Conservation (phyloP, 2,888 invertebrate species). For the Polyploca ridens region DNA sequence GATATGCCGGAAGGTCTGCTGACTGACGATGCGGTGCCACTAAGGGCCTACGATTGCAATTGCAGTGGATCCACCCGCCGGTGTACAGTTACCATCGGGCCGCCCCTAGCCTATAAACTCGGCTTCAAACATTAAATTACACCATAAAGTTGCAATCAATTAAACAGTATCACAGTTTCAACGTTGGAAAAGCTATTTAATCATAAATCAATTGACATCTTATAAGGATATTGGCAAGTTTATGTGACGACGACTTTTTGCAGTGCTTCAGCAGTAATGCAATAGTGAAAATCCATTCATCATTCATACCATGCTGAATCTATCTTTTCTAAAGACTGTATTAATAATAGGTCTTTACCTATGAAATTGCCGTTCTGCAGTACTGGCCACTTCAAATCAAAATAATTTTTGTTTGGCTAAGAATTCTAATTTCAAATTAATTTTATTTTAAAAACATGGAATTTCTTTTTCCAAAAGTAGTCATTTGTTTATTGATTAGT, state of each 20-base stretch:
- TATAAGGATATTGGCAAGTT: conserved; percentile 50
- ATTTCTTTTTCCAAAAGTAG: too few species aligned
- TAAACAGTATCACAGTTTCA: conserved; percentile 46
- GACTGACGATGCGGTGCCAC: conserved; percentile 34
- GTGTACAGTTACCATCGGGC: conserved; percentile 22
- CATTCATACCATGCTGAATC: too few species aligned
- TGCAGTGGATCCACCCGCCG: conserved; percentile 36
- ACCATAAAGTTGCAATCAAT: conserved; percentile 51
- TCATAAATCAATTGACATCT: conserved; percentile 49
- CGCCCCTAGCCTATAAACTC: conserved; percentile 38
- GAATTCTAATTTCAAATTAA: too few species aligned
- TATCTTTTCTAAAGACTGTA: too few species aligned
- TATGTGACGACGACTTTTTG: conserved; percentile 21
- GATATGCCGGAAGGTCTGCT: conserved; percentile 42
- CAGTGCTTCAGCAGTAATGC: background rate
- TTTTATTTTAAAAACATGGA: too few species aligned
- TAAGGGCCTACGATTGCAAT: conserved; percentile 34
- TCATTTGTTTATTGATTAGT: too few species aligned
- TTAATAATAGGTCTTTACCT: too few species aligned
- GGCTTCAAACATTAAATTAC: conserved; percentile 43
- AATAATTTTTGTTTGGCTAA: too few species aligned
- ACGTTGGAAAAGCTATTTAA: conserved; percentile 36
- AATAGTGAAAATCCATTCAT: too few species aligned
- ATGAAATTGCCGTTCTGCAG: too few species aligned
- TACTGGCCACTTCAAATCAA: too few species aligned